A percentile compares a stretch with the other conserved stretches of the same genome.
Conservation (phyloP, 23 tunicate genomes). For the Ciona savignyi region DNA sequence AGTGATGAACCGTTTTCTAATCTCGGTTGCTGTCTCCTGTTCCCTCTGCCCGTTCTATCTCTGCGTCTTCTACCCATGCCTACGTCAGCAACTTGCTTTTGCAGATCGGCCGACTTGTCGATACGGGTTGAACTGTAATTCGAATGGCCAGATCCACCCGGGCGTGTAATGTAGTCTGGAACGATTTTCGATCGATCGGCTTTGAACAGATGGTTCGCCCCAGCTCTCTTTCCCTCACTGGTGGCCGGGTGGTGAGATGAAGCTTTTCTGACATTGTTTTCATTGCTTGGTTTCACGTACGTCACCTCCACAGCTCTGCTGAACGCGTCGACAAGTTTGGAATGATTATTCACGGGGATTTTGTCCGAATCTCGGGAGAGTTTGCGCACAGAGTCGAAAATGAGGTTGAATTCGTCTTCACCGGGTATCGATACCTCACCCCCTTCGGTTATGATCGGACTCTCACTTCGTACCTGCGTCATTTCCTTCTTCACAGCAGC, state of each 20-base stretch:
- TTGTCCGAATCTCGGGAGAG: neutral
- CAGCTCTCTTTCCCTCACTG: neutral
- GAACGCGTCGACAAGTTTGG: constrained; percentile 14
- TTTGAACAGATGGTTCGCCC: neutral
- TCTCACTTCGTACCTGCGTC: neutral
- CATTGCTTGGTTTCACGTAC: neutral
- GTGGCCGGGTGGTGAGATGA: neutral
- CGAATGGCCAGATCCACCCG: neutral
- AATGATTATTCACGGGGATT: neutral
- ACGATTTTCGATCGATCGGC: neutral
- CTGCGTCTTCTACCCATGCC: neutral
- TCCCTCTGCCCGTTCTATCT: neutral
- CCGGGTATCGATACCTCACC: constrained; percentile 29
- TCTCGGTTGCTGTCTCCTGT: neutral
- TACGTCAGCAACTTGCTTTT: neutral
- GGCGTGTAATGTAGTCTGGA: neutral
- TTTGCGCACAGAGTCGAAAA: constrained; percentile 15
- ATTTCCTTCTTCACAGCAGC: neutral
- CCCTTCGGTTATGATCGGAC: constrained; percentile 13
- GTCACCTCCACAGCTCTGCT: constrained; percentile 3
- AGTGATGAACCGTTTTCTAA: neutral
- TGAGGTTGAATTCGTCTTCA: constrained; percentile 20
- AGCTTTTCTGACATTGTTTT: too few species aligned
- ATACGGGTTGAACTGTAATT: neutral
- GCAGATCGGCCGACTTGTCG: neutral